phyloP scores from a whole-genome alignment of 2,113 vertebrate species.

The Sarotherodon lohbergeri region DNA sequence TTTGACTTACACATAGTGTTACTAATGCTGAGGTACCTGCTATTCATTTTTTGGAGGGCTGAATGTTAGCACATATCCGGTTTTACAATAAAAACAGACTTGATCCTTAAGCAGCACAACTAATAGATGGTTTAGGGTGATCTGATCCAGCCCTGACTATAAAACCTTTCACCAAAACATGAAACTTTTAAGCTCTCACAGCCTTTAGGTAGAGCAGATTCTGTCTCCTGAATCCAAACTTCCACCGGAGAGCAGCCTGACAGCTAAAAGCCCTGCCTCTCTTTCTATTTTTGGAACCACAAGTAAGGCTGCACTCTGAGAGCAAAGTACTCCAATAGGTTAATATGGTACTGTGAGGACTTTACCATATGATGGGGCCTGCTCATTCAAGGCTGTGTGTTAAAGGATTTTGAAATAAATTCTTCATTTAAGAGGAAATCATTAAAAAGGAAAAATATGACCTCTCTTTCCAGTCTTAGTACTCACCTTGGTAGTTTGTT shows the following conservation, averaged over 20 bases:
- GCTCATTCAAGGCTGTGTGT: neutral
- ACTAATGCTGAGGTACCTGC: neutral
- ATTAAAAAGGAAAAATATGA: neutral
- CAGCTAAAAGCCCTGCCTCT: neutral
- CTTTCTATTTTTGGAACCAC: neutral
- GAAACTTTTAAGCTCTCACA: neutral
- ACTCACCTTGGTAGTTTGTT: neutral
- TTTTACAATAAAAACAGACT: neutral
- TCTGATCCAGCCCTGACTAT: neutral
- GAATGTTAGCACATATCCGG: neutral
- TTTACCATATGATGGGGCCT: neutral
- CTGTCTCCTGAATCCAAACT: neutral
- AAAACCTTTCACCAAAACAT: neutral
- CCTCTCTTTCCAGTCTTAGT: neutral
- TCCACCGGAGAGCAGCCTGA: neutral
- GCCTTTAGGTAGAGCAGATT: neutral
- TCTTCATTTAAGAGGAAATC: neutral
- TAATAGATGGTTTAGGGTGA: neutral
- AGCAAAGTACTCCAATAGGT: neutral
- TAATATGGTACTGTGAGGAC: neutral
- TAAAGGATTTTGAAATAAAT: neutral
- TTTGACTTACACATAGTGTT: neutral
- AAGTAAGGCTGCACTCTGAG: neutral
- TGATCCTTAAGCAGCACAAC: neutral
- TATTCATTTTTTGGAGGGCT: neutral